Evolutionary conservation across 1,140 invertebrate genomes (phyloP).

Genomic region (Pectinophora gossypiella): DNA sequence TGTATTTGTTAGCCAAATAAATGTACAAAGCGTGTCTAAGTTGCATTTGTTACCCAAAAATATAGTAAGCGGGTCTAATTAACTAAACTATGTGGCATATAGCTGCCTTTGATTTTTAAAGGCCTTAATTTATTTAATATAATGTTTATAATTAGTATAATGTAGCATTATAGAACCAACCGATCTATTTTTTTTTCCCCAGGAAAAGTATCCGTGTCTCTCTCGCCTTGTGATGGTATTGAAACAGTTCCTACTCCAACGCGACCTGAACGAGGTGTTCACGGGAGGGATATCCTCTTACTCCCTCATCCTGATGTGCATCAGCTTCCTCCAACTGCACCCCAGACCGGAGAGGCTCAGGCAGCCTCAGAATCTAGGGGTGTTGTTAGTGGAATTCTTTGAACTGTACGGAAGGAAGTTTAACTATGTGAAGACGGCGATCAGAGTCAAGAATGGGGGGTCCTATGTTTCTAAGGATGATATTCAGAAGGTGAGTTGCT

Average conservation of each 20-base stretch:
- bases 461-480: conserved; percentile 97
- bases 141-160: too few species aligned
- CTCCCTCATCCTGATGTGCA: conserved; percentile 98
- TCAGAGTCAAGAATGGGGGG: conserved; percentile 95
- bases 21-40: too few species aligned
- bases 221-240: conserved; percentile 96
- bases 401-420: conserved; percentile 98
- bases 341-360: conserved; percentile 68
- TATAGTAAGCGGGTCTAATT: too few species aligned
- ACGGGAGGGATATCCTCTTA: conserved; percentile 99
- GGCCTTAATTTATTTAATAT: too few species aligned
- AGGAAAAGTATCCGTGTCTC: conserved; percentile 87
- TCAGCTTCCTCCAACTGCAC: conserved; percentile 84
- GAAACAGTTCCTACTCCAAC: conserved; percentile 97
- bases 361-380: conserved; percentile 88
- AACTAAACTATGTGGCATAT: too few species aligned
- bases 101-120: too few species aligned
- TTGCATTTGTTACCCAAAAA: too few species aligned
- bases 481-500: conserved; percentile 82
- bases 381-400: conserved; percentile 97
- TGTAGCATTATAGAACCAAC: too few species aligned
- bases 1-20: too few species aligned
- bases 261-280: conserved; percentile 99
- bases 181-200: conserved; percentile 12
- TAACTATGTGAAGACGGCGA: conserved; percentile 96